phyloP scores from a whole-genome alignment of 2,113 vertebrate genomes.

The Scomber scombrus region DNA sequence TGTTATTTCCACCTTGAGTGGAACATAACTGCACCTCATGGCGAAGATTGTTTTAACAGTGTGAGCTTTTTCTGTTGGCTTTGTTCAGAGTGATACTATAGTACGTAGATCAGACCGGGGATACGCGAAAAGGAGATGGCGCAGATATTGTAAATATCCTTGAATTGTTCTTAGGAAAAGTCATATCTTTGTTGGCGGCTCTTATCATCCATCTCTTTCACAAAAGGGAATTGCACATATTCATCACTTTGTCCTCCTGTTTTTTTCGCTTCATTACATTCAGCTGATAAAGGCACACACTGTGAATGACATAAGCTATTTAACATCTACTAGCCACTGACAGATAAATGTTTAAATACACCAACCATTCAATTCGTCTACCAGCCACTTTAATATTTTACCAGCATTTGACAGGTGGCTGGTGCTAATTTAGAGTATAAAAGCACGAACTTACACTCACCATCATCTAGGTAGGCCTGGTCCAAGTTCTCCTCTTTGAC shows the following conservation, averaged over 20 bases:
- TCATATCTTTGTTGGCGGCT: slow-evolving; percentile 4
- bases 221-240: slow-evolving; percentile 15
- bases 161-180: slow-evolving; percentile 72
- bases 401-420: no score
- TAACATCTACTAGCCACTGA: no score
- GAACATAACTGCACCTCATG: slow-evolving; percentile 62
- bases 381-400: no score
- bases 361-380: no score
- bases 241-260: slow-evolving; percentile 18
- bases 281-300: neutral
- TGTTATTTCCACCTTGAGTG: slow-evolving; percentile 79
- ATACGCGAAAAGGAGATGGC: slow-evolving; percentile 36
- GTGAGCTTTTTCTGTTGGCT: slow-evolving; percentile 36
- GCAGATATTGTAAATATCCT: slow-evolving; percentile 76
- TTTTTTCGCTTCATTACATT: neutral
- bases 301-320: neutral
- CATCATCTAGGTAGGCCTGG: slow-evolving; percentile 98
- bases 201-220: slow-evolving; percentile 44
- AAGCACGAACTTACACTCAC: slow-evolving; percentile 86
- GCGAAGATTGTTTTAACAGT: slow-evolving; percentile 67
- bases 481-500: slow-evolving; percentile 98
- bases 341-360: no score
- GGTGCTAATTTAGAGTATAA: slow-evolving; percentile 46
- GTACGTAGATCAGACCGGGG: slow-evolving; percentile 8
- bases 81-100: slow-evolving; percentile 48